A percentile compares a stretch with the other conserved stretches of the same genome.
phyloP scores from a whole-genome alignment of 2,797 vertebrate genomes.

The Cryptoblepharus egeriae region DNA sequence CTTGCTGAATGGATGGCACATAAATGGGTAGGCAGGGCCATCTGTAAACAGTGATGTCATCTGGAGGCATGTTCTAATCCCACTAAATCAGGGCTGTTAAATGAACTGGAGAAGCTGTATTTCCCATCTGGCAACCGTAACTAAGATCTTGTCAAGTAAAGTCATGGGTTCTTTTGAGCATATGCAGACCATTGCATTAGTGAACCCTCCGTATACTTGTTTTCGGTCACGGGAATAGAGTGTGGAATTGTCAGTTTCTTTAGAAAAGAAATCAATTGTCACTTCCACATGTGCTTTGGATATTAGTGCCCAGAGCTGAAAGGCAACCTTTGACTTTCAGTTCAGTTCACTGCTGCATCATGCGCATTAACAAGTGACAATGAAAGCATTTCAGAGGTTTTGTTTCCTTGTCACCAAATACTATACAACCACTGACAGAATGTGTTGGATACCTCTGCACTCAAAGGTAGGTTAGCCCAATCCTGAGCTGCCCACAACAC shows the following conservation, averaged over 20 bases:
- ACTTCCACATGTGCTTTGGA: not conserved
- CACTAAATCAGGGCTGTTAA: not conserved
- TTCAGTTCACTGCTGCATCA: not conserved
- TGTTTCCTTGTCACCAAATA: not conserved
- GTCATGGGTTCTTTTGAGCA: not conserved
- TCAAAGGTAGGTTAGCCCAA: no score
- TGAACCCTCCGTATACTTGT: not conserved
- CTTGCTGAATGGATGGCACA: conserved; percentile 37
- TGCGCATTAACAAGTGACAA: not conserved
- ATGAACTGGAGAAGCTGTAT: not conserved
- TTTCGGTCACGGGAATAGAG: not conserved
- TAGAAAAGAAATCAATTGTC: not conserved
- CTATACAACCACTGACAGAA: not conserved
- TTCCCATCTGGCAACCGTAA: not conserved
- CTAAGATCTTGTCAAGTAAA: not conserved
- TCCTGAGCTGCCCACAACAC: no score
- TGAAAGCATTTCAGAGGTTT: not conserved
- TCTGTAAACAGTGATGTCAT: conserved; percentile 33
- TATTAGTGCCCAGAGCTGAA: not conserved
- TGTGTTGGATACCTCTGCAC: not conserved
- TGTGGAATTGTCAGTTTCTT: not conserved
- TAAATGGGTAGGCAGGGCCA: conserved; percentile 12
- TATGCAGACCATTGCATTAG: not conserved
- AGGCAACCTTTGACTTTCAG: not conserved
- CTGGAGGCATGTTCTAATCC: conserved; percentile 3